A percentile compares a stretch with the other conserved stretches of the same genome.
Evolutionary conservation across 2,797 vertebrate species (phyloP).

Genomic region (Acomys russatus): DNA sequence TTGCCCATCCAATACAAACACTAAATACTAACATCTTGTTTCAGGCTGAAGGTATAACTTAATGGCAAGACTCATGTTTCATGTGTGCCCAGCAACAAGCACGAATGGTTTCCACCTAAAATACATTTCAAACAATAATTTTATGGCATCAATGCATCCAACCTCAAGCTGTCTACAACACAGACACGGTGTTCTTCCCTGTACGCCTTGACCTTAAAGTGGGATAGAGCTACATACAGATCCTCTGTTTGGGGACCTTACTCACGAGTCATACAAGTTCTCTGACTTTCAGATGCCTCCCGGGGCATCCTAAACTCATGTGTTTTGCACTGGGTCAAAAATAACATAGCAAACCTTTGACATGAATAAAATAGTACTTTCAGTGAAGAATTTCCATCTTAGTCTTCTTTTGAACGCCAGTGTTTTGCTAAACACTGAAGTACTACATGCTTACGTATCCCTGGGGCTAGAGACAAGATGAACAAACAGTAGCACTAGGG

Average conservation of each 20-base stretch:
- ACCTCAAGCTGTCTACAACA: neutral
- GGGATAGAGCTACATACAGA: neutral
- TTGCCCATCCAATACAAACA: neutral
- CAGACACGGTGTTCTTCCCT: conserved; percentile 21
- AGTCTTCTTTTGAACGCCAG: conserved; percentile 5
- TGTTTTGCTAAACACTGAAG: neutral
- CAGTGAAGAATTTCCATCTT: conserved; percentile 14
- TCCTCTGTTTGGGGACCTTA: neutral
- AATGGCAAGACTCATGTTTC: neutral
- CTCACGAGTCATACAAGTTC: neutral
- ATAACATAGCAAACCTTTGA: conserved; percentile 25
- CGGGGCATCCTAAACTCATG: neutral
- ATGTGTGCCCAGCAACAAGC: neutral
- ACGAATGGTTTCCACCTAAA: neutral
- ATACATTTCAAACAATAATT: conserved; percentile 14
- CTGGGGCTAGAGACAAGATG: conserved; percentile 26
- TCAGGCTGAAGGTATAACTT: neutral
- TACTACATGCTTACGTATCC: neutral
- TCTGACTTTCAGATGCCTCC: conserved; percentile 7
- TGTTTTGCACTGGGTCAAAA: conserved; percentile 7
- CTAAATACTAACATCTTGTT: neutral
- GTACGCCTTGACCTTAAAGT: neutral
- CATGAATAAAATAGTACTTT: conserved; percentile 50
- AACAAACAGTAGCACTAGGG: neutral
- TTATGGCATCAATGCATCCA: conserved; percentile 4